Evolutionary conservation across 2,113 vertebrate species (phyloP).

Genomic region (Menura novaehollandiae): DNA sequence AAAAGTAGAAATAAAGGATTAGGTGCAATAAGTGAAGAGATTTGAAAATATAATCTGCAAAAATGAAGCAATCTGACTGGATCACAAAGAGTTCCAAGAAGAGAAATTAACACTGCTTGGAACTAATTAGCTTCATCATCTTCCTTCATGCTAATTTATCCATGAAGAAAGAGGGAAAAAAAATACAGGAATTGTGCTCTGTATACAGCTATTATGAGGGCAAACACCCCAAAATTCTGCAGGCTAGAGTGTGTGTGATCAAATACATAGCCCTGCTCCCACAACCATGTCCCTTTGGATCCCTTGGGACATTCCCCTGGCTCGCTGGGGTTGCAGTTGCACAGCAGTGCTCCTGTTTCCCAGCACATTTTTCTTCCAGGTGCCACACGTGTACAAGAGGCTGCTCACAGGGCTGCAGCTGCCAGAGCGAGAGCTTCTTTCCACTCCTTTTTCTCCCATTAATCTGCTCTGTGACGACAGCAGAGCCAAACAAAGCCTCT

Average conservation of each 20-base stretch:
- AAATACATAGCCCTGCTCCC: background rate
- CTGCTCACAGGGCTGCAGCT: background rate
- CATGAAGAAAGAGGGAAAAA: background rate
- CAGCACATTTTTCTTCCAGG: background rate
- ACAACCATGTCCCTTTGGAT: fast-evolving
- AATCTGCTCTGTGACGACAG: background rate
- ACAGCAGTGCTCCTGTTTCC: background rate
- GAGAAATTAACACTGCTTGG: constrained; percentile 4
- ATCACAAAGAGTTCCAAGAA: background rate
- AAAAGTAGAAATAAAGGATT: background rate
- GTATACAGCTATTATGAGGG: background rate
- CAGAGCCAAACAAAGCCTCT: constrained; percentile 26
- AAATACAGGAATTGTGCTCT: background rate
- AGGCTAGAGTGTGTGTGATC: background rate
- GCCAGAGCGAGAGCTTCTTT: background rate
- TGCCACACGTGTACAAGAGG: background rate
- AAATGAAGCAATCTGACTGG: background rate
- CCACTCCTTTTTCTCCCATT: constrained; percentile 18
- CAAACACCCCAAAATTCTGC: background rate
- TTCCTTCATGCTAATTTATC: constrained; percentile 11
- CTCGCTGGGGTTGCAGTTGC: background rate
- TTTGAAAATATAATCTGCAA: background rate
- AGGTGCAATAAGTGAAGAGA: background rate
- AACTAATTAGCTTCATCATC: constrained; percentile 21
- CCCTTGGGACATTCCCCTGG: background rate